A percentile compares a stretch with the other conserved stretches of the same genome.
Conservation (phyloP, 2,888 invertebrate genomes). For the Peribatodes rhomboidaria region DNA sequence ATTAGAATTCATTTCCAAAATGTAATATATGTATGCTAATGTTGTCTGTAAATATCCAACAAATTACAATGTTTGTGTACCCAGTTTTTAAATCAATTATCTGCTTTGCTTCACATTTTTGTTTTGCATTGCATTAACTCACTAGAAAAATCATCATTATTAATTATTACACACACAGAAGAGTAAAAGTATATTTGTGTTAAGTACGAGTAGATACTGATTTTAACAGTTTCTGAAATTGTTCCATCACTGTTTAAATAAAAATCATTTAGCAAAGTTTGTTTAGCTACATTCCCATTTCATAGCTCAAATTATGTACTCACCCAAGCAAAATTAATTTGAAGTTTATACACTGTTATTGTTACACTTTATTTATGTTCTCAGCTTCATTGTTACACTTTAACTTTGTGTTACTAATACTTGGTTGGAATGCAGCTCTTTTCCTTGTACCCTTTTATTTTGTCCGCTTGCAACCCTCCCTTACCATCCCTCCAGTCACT, state of each 20-base stretch:
- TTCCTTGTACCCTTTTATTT: constrained; percentile 43
- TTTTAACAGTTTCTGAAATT: too few species aligned
- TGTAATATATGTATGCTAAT: neutral
- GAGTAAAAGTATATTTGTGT: too few species aligned
- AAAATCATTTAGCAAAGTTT: too few species aligned
- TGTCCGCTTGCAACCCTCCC: constrained; percentile 52
- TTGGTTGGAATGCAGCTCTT: constrained; percentile 83
- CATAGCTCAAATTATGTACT: too few species aligned
- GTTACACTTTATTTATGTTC: constrained; percentile 18
- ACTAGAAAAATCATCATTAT: neutral
- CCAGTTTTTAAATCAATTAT: constrained; percentile 8
- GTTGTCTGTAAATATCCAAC: neutral
- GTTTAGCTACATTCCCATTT: too few species aligned
- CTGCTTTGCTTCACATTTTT: constrained; percentile 25
- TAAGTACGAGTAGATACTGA: too few species aligned
- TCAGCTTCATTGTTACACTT: constrained; percentile 9
- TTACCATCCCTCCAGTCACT: constrained; percentile 38
- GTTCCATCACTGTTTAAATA: too few species aligned
- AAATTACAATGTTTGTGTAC: neutral
- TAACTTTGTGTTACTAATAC: constrained; percentile 68
- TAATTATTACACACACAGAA: neutral
- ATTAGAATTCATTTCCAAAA: neutral
- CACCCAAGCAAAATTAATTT: neutral
- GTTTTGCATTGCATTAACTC: constrained; percentile 23
- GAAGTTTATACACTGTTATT: neutral